Conservation (phyloP, 2,888 invertebrate species). For the Biston betularia region DNA sequence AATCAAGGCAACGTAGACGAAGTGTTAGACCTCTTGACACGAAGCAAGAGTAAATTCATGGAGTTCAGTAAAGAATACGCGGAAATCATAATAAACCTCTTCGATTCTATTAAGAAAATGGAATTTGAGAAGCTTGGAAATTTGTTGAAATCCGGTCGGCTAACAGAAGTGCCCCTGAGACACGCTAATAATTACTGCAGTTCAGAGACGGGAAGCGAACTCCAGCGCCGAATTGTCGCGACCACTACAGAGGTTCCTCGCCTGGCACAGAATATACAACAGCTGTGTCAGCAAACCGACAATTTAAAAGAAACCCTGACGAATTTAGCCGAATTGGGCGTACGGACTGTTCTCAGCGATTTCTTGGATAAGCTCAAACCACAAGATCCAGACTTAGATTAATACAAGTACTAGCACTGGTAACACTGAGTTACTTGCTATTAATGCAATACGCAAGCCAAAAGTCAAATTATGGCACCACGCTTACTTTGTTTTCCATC, state of each 20-base stretch:
- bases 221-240: slow-evolving; percentile 27
- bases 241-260: slow-evolving; percentile 21
- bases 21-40: slow-evolving; percentile 38
- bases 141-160: slow-evolving; percentile 35
- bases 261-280: slow-evolving; percentile 19
- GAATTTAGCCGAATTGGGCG: not conserved
- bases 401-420: not conserved
- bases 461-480: no score
- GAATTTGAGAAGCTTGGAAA: slow-evolving; percentile 37
- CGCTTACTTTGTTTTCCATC: no score
- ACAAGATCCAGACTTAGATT: slow-evolving; percentile 14
- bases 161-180: slow-evolving; percentile 36
- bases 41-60: slow-evolving; percentile 36
- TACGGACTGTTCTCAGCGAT: slow-evolving; percentile 1
- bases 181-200: slow-evolving; percentile 30
- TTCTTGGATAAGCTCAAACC: slow-evolving; percentile 8
- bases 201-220: slow-evolving; percentile 30
- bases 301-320: slow-evolving; percentile 3
- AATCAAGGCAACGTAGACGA: slow-evolving; percentile 44
- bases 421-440: not conserved
- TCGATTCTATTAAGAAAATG: slow-evolving; percentile 39
- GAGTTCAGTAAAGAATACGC: slow-evolving; percentile 40
- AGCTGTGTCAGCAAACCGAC: slow-evolving; percentile 9
- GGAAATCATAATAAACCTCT: slow-evolving; percentile 30
- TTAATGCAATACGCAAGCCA: not conserved